Evolutionary conservation across 2,797 vertebrate species (phyloP).

Genomic region (Discoglossus pictus): DNA sequence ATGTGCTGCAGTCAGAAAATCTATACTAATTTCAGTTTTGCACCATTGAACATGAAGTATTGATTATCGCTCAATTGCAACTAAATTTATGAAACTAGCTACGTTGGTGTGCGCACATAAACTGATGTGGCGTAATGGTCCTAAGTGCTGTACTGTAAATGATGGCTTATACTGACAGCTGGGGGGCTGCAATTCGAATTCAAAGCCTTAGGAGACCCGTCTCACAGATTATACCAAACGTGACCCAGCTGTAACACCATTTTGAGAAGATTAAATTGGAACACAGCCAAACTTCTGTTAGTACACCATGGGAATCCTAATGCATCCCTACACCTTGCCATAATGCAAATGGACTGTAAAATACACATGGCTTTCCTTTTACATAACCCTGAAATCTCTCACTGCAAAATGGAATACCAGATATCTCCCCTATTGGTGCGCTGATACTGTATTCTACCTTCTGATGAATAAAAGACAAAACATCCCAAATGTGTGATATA

Average conservation of each 20-base stretch:
- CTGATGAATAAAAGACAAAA: too few relatives aligned
- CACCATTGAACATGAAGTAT: conserved; percentile 81
- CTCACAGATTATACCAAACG: conserved; percentile 56
- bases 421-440: too few relatives aligned
- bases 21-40: conserved; percentile 89
- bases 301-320: conserved; percentile 51
- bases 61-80: conserved; percentile 67
- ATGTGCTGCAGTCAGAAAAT: conserved; percentile 82
- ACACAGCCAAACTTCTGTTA: conserved; percentile 62
- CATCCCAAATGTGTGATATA: too few relatives aligned
- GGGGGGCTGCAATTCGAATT: conserved; percentile 52
- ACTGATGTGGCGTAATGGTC: conserved; percentile 63
- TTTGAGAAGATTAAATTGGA: conserved; percentile 76
- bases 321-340: conserved; percentile 47
- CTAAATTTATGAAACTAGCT: conserved; percentile 68
- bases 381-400: neutral
- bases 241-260: conserved; percentile 58
- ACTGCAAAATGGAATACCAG: too few relatives aligned
- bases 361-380: conserved; percentile 35
- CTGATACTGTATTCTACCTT: too few relatives aligned
- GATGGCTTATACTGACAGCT: conserved; percentile 58
- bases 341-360: conserved; percentile 55
- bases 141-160: conserved; percentile 49
- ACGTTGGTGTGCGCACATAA: conserved; percentile 57
- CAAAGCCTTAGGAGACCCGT: conserved; percentile 58